A percentile compares a stretch with the other conserved stretches of the same genome.
These are phyloP conservation scores for Tetraneura akinire DNA, from an alignment of 1,140 invertebrate genomes.

Conservation along the genomic window DNA sequence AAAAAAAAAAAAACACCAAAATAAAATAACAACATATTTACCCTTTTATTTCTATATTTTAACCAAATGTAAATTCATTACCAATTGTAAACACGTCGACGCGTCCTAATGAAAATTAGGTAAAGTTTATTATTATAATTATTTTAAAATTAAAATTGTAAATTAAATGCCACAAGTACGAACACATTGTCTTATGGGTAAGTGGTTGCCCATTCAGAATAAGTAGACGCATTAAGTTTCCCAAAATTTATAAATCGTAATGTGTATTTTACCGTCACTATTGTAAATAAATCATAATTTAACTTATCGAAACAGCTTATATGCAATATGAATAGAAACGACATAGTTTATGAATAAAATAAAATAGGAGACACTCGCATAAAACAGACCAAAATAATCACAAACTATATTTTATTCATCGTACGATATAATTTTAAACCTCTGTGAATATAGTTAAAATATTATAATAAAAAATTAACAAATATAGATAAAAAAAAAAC, in stretches of 20 bases:
- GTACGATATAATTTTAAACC: too few species aligned
- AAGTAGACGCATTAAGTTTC: neutral
- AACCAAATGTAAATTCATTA: constrained; percentile 45
- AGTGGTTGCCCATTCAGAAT: neutral
- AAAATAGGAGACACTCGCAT: too few species aligned
- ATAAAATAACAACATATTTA: neutral
- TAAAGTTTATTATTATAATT: constrained; percentile 34
- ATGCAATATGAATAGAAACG: too few species aligned
- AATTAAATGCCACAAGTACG: neutral
- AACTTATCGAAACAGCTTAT: too few species aligned
- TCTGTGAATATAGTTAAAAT: too few species aligned
- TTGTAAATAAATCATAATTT: neutral
- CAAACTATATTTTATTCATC: too few species aligned
- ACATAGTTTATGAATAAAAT: too few species aligned
- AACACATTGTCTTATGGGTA: neutral
- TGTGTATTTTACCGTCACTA: neutral
- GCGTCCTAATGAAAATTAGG: neutral
- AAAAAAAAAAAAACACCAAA: neutral
- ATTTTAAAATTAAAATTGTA: neutral
- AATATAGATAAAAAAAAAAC: too few species aligned
- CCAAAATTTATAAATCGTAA: neutral
- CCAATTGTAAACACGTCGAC: constrained; percentile 17
- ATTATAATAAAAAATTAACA: too few species aligned
- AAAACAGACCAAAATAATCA: too few species aligned
- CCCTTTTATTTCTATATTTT: neutral